These are phyloP conservation scores for Notiomystis cincta DNA, from an alignment of 2,113 vertebrate species.

Conservation along the genomic window DNA sequence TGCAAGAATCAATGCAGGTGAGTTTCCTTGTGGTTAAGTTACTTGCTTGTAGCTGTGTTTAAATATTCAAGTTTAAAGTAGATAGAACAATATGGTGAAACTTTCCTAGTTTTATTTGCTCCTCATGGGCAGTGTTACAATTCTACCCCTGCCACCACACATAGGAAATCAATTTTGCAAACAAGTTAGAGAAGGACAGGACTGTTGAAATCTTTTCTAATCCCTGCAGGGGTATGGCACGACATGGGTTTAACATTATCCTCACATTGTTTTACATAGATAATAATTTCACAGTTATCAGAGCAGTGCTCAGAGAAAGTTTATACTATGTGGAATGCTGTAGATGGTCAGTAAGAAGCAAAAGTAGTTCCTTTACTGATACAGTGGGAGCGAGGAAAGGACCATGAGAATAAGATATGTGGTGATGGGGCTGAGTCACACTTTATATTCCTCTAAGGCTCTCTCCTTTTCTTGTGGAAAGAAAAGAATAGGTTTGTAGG, in stretches of 20 bases:
- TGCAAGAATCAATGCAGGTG: neutral
- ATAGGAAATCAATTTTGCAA: neutral
- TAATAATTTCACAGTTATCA: neutral
- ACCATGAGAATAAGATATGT: neutral
- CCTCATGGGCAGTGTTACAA: neutral
- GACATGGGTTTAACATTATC: neutral
- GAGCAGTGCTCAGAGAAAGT: neutral
- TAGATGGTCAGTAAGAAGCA: neutral
- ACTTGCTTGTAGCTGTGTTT: neutral
- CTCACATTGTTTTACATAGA: neutral
- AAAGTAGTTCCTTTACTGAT: neutral
- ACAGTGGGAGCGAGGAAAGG: neutral
- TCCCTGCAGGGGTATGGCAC: neutral
- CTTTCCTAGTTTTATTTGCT: neutral
- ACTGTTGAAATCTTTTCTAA: neutral
- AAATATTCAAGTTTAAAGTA: neutral
- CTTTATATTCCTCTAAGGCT: neutral
- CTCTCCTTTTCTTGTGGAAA: neutral
- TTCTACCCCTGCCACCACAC: neutral
- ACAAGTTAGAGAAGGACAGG: neutral
- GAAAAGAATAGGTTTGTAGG: neutral
- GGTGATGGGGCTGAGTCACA: fast-evolving
- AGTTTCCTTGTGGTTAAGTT: neutral
- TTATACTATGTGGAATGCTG: neutral
- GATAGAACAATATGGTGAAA: neutral